phyloP scores from a whole-genome alignment of 2,888 invertebrate genomes.

The Drosophila barbarae region DNA sequence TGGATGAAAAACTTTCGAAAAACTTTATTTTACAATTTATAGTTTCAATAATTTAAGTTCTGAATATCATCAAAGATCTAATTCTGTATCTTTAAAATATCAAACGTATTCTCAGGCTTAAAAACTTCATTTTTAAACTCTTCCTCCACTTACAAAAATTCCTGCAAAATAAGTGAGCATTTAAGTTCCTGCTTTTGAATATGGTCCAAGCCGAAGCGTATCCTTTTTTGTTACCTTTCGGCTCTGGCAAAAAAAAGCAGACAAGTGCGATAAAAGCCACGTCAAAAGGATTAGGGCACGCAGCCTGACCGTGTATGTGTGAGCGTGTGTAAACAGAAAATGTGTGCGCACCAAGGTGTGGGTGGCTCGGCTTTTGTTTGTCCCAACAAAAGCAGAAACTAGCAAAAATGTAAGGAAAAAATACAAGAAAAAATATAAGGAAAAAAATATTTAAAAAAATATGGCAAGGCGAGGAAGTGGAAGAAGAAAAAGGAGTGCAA shows the following conservation, averaged over 20 bases:
- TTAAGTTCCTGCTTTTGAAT: background rate
- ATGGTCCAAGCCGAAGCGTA: conserved; percentile 4
- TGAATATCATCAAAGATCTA: background rate
- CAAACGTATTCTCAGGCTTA: background rate
- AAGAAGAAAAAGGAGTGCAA: conserved; percentile 12
- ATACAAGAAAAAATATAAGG: background rate
- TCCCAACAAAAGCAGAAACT: conserved; percentile 62
- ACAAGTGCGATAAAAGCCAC: conserved; percentile 73
- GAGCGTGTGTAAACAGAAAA: conserved; percentile 33
- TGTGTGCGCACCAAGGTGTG: conserved; percentile 39
- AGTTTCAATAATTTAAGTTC: background rate
- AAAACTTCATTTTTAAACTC: too few relatives aligned
- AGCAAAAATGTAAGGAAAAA: conserved; percentile 12
- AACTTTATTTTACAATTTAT: background rate
- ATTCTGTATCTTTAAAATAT: background rate
- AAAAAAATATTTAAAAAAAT: conserved; percentile 25
- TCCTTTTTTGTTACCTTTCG: conserved; percentile 30
- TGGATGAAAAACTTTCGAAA: too few relatives aligned
- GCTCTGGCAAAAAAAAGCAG: conserved; percentile 30
- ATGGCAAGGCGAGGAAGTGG: conserved; percentile 17
- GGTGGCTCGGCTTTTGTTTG: conserved; percentile 71
- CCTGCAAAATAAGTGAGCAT: conserved; percentile 5
- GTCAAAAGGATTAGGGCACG: conserved; percentile 68
- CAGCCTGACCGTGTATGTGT: conserved; percentile 3
- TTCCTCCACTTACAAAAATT: background rate